These are phyloP conservation scores for Lateolabrax maculatus DNA, from an alignment of 2,797 vertebrate species.

Conservation along the genomic window DNA sequence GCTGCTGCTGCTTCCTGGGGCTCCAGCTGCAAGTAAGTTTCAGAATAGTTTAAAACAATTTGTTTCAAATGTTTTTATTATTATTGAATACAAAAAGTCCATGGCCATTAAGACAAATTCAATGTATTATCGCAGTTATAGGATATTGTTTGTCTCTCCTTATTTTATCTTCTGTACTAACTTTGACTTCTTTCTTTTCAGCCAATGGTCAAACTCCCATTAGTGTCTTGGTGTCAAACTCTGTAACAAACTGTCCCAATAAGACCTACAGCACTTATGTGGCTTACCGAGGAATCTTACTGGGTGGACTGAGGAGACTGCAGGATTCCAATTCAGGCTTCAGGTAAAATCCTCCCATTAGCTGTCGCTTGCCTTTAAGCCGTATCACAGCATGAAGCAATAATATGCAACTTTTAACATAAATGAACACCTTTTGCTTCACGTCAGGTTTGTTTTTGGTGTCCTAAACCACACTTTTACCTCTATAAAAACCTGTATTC, in stretches of 20 bases:
- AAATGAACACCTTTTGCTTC: background rate
- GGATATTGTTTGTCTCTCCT: background rate
- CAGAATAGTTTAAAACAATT: accelerated
- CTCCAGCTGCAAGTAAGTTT: background rate
- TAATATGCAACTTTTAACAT: background rate
- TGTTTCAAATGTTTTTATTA: background rate
- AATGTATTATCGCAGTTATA: no score
- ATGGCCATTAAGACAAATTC: no score
- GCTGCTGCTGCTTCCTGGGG: background rate
- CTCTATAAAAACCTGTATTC: background rate
- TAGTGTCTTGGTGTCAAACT: conserved; percentile 40
- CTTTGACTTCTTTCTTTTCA: background rate
- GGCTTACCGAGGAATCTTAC: conserved; percentile 37
- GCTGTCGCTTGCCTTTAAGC: background rate
- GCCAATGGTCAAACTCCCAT: background rate
- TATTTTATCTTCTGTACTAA: background rate
- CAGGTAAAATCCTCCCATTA: conserved; percentile 44
- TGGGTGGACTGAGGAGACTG: conserved; percentile 61
- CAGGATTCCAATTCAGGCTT: conserved; percentile 13
- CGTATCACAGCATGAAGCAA: no score
- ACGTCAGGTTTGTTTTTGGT: background rate
- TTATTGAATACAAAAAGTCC: background rate
- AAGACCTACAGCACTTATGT: conserved; percentile 25
- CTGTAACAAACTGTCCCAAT: background rate
- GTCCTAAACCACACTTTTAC: background rate